Base-by-base conservation (phyloP, 2,113 vertebrate genomes). In the Phyllostomus hastatus region DNA sequence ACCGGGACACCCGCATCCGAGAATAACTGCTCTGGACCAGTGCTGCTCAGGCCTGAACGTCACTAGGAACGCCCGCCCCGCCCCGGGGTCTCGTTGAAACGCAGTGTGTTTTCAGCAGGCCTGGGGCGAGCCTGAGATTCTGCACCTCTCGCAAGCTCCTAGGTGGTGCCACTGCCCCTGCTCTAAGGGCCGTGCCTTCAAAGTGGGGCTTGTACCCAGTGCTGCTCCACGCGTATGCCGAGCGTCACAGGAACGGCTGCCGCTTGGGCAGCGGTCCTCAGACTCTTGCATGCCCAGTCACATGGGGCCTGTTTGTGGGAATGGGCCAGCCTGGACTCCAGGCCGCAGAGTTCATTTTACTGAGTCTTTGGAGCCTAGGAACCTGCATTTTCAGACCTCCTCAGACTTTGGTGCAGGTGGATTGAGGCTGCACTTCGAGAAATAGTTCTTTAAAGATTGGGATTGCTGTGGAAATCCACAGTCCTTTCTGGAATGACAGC, bases 401-500 rank as follows among this genome's bases (percentile, higher is more conserved):
- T 59, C 54, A 86, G 7, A 79, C 94, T 90, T 93, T 81, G 24
- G 52, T 73, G 5, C 33, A 79, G 12, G 35, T 64, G 10, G 11
- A 41, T 35, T 78, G 50, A 91, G 5, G 67, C 10, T 1, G 33
- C 33, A 85, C 33, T 66, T 93, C 54, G 41, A 94, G 83, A 91
- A 95, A 82, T 4, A 67, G 46, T 88, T 38, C 41, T 97, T 80
- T 85, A 16, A 88, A 83, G 50, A 76, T 80, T 92, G 85, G 12
- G 85, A 59, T 64, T 84, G 2, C 16, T 78, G 4, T 92, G 69
- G 73, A 79, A 85, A 90, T 88, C 79, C 38, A 57, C 10, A n/a
- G 10, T 73, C 67, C 31, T 35, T 79, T 95, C 38, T 75, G 28
- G 26, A 94, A 72, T 64, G 12, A 15, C 61, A 64, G 61, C 28